These are phyloP conservation scores for Corythornis vintsioides DNA, from an alignment of 2,113 vertebrate genomes.

Conservation along the genomic window DNA sequence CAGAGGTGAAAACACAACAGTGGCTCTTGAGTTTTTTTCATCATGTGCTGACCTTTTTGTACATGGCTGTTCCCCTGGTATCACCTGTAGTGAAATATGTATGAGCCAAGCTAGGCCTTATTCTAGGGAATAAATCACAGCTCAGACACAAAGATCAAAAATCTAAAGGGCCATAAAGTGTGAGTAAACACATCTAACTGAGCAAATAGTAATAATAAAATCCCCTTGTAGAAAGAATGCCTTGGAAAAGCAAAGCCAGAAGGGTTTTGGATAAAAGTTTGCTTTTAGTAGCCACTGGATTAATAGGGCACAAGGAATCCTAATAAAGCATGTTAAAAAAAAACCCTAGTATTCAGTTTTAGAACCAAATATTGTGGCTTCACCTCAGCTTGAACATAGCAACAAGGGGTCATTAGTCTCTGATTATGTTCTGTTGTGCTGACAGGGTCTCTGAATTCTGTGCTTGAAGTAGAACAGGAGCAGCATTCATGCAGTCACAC, in stretches of 20 bases:
- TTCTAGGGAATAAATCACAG: not conserved
- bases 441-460: not conserved
- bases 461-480: not conserved
- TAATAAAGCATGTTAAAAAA: not conserved
- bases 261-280: not conserved
- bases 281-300: not conserved
- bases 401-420: not conserved
- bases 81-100: not conserved
- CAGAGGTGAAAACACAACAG: too few species aligned
- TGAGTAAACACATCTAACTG: not conserved
- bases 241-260: not conserved
- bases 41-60: not conserved
- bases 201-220: not conserved
- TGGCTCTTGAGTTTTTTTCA: not conserved
- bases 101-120: not conserved
- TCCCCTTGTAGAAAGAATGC: not conserved
- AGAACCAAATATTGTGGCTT: not conserved
- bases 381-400: not conserved
- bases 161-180: not conserved
- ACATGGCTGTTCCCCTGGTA: not conserved
- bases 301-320: not conserved
- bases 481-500: not conserved
- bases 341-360: not conserved
- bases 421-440: not conserved
- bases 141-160: not conserved